Percentiles rank a stretch among this genome's conserved stretches.
These are phyloP conservation scores for Dendrocincla tyrannina DNA, from an alignment of 2,797 vertebrate species.

Conservation along the genomic window DNA sequence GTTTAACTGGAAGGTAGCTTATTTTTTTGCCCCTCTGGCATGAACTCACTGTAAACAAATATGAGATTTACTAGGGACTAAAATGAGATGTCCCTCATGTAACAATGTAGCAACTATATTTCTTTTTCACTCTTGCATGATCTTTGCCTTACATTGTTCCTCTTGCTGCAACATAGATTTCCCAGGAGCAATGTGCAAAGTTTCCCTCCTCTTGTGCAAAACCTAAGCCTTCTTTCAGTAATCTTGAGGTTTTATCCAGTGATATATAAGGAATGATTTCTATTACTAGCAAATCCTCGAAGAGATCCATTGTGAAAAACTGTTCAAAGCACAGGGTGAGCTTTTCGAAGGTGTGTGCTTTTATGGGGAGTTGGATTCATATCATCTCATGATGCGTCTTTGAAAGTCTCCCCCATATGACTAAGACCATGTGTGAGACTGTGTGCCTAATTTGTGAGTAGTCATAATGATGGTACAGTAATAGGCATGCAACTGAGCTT, in stretches of 20 bases:
- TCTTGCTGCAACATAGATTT: slow-evolving; percentile 9
- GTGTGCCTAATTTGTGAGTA: slow-evolving; percentile 57
- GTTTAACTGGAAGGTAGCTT: neutral
- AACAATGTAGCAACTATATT: neutral
- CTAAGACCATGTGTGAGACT: slow-evolving; percentile 32
- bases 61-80: neutral
- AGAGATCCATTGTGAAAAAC: slow-evolving; percentile 30
- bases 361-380: slow-evolving; percentile 40
- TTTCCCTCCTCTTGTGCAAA: neutral
- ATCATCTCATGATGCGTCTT: slow-evolving; percentile 10
- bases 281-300: slow-evolving; percentile 11
- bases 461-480: slow-evolving; percentile 57
- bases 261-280: neutral
- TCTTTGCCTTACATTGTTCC: slow-evolving; percentile 2
- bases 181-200: neutral
- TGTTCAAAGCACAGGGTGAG: slow-evolving; percentile 36
- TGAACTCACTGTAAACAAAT: neutral
- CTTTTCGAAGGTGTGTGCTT: slow-evolving; percentile 43
- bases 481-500: slow-evolving; percentile 50
- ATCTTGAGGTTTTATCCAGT: slow-evolving; percentile 3
- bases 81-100: neutral
- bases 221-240: neutral
- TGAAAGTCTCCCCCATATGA: slow-evolving; percentile 38
- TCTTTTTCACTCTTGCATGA: slow-evolving; percentile 1
- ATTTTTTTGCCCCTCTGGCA: neutral